A percentile compares a stretch with the other conserved stretches of the same genome.
Conservation (phyloP, 92 coral and sea anemone genomes). For the Parazoanthus swiftii region DNA sequence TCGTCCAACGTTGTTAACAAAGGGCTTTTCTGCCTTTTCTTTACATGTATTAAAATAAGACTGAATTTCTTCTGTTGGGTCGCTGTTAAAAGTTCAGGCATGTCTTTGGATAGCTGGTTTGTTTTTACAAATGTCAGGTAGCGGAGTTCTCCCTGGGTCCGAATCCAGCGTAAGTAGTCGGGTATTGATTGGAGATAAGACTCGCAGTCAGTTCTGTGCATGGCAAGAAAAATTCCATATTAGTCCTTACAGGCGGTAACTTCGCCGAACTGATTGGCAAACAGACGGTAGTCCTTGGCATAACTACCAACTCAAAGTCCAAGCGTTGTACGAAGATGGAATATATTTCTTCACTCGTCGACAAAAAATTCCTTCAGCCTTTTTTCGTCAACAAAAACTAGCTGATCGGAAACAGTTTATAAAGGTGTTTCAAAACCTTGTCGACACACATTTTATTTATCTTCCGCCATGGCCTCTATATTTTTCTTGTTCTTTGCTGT, state of each 20-base stretch:
- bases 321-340: slow-evolving; percentile 41
- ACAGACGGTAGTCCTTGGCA: slow-evolving; percentile 43
- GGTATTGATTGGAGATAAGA: slow-evolving; percentile 51
- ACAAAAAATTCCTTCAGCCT: slow-evolving; percentile 52
- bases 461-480: slow-evolving; percentile 57
- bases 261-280: slow-evolving; percentile 3
- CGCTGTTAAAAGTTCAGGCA: slow-evolving; percentile 36
- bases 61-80: neutral
- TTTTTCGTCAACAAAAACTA: slow-evolving; percentile 57
- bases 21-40: neutral
- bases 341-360: slow-evolving; percentile 41
- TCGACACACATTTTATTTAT: slow-evolving; percentile 46
- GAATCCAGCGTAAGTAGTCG: slow-evolving; percentile 55
- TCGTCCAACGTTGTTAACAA: neutral
- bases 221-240: slow-evolving; percentile 26
- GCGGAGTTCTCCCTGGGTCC: slow-evolving; percentile 51
- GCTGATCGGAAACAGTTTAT: slow-evolving; percentile 49
- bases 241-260: slow-evolving; percentile 29
- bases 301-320: slow-evolving; percentile 46
- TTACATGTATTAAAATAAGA: slow-evolving; percentile 28
- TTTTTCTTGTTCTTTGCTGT: slow-evolving; percentile 51
- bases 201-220: slow-evolving; percentile 6
- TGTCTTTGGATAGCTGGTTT: slow-evolving; percentile 13
- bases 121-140: slow-evolving; percentile 47
- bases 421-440: slow-evolving; percentile 52